These are phyloP conservation scores for Oreohelix idahoensis DNA, from an alignment of 1,140 invertebrate genomes.

Conservation along the genomic window DNA sequence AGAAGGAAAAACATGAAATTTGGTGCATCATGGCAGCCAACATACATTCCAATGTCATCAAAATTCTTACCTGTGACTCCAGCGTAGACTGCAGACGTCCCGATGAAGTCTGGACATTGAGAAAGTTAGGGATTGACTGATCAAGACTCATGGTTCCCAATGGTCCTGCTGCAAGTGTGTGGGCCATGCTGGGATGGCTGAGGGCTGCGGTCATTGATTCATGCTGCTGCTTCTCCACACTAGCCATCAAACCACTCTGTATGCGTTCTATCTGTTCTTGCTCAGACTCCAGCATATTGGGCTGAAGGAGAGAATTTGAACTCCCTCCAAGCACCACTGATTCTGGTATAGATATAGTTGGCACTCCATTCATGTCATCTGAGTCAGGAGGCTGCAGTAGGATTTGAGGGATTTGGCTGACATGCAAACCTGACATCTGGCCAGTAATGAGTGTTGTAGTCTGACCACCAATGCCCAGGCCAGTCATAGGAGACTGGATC, in stretches of 20 bases:
- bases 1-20: too few species aligned
- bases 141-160: neutral
- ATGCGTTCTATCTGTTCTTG: slow-evolving; percentile 33
- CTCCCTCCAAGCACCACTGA: slow-evolving; percentile 22
- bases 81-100: neutral
- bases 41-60: too few species aligned
- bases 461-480: neutral
- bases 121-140: slow-evolving; percentile 18
- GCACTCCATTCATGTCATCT: slow-evolving; percentile 35
- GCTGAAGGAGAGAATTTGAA: neutral
- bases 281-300: slow-evolving; percentile 19
- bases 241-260: slow-evolving; percentile 36
- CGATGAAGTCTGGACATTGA: slow-evolving; percentile 19
- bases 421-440: slow-evolving; percentile 13
- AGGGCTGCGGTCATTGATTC: slow-evolving; percentile 15
- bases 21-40: too few species aligned
- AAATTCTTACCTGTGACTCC: slow-evolving; percentile 20
- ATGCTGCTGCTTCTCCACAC: slow-evolving; percentile 22
- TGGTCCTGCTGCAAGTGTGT: neutral
- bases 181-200: slow-evolving; percentile 22
- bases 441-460: slow-evolving; percentile 15
- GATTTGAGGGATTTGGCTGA: slow-evolving; percentile 30
- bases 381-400: slow-evolving; percentile 32
- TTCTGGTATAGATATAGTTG: slow-evolving; percentile 38
- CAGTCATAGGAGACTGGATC: slow-evolving; percentile 47